These are phyloP conservation scores for Xanthostigma xanthostigma DNA, from an alignment of 2,888 invertebrate species.

Conservation along the genomic window DNA sequence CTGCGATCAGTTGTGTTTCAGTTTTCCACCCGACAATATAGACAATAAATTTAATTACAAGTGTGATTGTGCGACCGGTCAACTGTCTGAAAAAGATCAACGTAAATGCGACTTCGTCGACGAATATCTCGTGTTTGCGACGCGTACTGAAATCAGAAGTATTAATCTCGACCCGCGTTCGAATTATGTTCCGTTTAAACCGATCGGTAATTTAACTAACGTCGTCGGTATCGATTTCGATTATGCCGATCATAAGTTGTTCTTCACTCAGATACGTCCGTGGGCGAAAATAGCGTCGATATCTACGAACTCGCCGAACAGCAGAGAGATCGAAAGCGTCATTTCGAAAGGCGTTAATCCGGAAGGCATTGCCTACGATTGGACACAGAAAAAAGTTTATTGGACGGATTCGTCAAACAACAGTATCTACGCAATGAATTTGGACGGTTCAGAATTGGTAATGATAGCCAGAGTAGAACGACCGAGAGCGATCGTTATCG, in stretches of 20 bases:
- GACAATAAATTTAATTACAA: conserved; percentile 34
- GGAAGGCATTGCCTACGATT: conserved; percentile 90
- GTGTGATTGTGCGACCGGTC: conserved; percentile 90
- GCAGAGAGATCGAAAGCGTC: conserved; percentile 46
- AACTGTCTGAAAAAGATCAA: conserved; percentile 40
- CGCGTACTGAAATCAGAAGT: conserved; percentile 83
- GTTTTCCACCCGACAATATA: conserved; percentile 50
- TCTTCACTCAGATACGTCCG: conserved; percentile 88
- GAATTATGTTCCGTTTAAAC: conserved; percentile 70
- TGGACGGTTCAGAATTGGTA: conserved; percentile 72
- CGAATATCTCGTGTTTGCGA: conserved; percentile 87
- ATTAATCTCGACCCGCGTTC: conserved; percentile 76
- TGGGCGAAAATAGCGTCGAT: conserved; percentile 80
- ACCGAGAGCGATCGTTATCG: conserved; percentile 87
- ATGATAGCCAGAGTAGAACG: conserved; percentile 89
- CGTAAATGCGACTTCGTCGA: conserved; percentile 66
- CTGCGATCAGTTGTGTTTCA: conserved; percentile 93
- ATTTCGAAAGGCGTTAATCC: conserved; percentile 74
- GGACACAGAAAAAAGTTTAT: conserved; percentile 94
- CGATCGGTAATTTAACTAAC: conserved; percentile 73
- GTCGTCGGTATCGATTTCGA: conserved; percentile 95
- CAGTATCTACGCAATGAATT: conserved; percentile 87
- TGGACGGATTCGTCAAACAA: conserved; percentile 95
- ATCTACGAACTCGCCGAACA: conserved; percentile 52
- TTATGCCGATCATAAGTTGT: conserved; percentile 68